These are phyloP conservation scores for Ailuropoda melanoleuca DNA, from an alignment of 2,113 vertebrate genomes.

Conservation along the genomic window DNA sequence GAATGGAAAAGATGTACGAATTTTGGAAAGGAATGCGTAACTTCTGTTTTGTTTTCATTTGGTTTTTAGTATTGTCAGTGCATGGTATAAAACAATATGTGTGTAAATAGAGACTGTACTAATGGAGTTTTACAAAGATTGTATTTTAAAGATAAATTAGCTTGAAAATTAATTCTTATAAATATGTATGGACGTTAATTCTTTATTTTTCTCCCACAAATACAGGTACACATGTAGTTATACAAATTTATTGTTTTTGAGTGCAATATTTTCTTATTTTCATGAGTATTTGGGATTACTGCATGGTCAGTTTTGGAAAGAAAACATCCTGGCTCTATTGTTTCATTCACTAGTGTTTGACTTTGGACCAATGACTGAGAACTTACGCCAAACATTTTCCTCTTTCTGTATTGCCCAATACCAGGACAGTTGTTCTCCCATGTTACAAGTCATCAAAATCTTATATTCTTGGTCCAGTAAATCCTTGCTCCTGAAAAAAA, in stretches of 20 bases:
- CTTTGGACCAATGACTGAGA: background rate
- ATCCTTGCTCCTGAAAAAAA: background rate
- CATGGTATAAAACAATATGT: background rate
- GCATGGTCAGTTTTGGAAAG: background rate
- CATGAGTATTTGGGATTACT: background rate
- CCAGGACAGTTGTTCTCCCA: background rate
- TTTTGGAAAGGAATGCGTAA: background rate
- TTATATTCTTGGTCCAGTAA: background rate
- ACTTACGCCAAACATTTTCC: background rate
- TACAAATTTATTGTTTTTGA: background rate
- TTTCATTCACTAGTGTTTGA: background rate
- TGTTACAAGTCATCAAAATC: background rate
- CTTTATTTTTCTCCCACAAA: background rate
- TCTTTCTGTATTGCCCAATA: background rate
- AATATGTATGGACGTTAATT: background rate
- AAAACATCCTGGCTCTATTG: background rate
- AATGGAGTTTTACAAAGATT: background rate
- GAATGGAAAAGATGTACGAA: background rate
- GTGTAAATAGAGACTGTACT: background rate
- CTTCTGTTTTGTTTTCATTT: background rate
- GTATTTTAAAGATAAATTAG: background rate
- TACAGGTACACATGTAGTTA: background rate
- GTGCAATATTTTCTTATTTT: background rate
- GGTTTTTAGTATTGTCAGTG: background rate
- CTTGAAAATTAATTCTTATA: background rate